Conservation (phyloP, 2,888 invertebrate genomes). For the Augochlorella aurata region DNA sequence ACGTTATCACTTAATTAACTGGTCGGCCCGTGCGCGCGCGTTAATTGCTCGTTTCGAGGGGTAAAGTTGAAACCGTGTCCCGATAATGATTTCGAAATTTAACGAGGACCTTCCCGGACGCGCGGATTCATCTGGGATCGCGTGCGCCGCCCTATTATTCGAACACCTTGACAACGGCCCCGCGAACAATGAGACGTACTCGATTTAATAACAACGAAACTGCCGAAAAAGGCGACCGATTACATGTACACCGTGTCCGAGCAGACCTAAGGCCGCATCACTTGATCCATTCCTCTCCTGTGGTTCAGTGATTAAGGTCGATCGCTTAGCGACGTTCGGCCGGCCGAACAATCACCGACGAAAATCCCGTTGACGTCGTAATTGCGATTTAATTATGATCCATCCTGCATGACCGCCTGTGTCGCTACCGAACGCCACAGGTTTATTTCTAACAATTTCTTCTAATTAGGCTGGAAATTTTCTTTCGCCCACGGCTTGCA, state of each 20-base stretch:
- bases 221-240: not conserved
- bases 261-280: slow-evolving; percentile 16
- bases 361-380: not conserved
- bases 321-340: slow-evolving; percentile 9
- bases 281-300: slow-evolving; percentile 20
- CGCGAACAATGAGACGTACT: not conserved
- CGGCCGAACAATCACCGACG: not conserved
- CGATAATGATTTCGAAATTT: not conserved
- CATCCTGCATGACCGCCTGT: not conserved
- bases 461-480: no score
- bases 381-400: not conserved
- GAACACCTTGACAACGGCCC: not conserved
- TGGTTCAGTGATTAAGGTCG: slow-evolving; percentile 30
- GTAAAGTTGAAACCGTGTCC: slow-evolving; percentile 4
- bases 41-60: slow-evolving; percentile 9
- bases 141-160: not conserved
- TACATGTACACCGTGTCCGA: not conserved
- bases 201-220: not conserved
- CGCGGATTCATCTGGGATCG: not conserved
- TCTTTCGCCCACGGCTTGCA: no score
- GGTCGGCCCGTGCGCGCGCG: not conserved
- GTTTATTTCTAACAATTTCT: not conserved
- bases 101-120: not conserved
- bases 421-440: not conserved
- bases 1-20: slow-evolving; percentile 33